These are phyloP conservation scores for Xenus cinereus DNA, from an alignment of 2,113 vertebrate species.

Conservation along the genomic window DNA sequence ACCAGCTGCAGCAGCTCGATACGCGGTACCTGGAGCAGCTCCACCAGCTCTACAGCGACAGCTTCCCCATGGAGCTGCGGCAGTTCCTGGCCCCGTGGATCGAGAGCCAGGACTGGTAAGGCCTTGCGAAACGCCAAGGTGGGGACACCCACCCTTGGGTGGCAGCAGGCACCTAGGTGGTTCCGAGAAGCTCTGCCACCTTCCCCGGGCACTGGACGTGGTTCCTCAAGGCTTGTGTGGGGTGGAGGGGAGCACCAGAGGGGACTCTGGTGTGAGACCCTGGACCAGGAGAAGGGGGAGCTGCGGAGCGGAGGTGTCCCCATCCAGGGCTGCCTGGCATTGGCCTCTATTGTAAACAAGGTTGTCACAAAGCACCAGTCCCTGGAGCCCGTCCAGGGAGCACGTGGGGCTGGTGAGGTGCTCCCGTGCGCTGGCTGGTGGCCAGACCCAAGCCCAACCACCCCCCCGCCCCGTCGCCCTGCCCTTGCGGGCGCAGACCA, in stretches of 20 bases:
- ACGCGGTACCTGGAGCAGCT: slow-evolving; percentile 96
- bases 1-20: slow-evolving; percentile 97
- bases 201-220: neutral
- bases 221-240: neutral
- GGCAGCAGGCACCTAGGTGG: rapidly evolving
- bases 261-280: neutral
- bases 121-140: rapidly evolving
- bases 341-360: neutral
- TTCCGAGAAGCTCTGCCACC: neutral
- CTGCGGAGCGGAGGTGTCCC: neutral
- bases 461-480: rapidly evolving
- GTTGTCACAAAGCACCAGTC: neutral
- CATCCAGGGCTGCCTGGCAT: neutral
- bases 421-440: neutral
- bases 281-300: rapidly evolving
- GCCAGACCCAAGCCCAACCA: neutral
- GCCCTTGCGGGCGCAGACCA: rapidly evolving
- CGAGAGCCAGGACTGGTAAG: slow-evolving; percentile 97
- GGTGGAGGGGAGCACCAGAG: rapidly evolving
- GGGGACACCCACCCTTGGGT: rapidly evolving
- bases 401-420: neutral
- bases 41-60: slow-evolving; percentile 97
- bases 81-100: slow-evolving; percentile 98
- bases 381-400: neutral
- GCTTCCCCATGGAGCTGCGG: slow-evolving; percentile 97